Evolutionary conservation across 2,797 vertebrate species (phyloP), one percentile per base, ranked within the genome.

Genomic region (Vipera ursinii): DNA sequence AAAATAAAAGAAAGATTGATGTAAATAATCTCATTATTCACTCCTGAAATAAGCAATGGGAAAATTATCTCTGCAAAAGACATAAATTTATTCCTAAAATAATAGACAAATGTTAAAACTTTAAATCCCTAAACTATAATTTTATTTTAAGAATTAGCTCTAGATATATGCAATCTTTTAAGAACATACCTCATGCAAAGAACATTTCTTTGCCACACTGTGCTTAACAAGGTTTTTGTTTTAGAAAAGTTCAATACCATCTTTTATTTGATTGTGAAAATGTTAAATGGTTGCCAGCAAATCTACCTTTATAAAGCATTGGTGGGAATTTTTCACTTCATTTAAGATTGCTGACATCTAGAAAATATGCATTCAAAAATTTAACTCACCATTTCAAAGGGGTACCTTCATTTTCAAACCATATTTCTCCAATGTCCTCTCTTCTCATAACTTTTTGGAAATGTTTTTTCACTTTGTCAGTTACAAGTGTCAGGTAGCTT

Each of bases 391-490:
- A 99, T 98, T 99, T 99, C 92, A 99, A 98, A 2, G 99, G 98
- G 55, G 98, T 99, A 89, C 99, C 99, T 98, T 99, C 99, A 4
- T 99, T 99, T 97, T 99, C 99, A 93, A 99, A 99, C 99, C 99
- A 99, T 98, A 99, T 99, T 97, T 99, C 99, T 96, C 98, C 98
- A 94, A 98, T 98, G 51, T 99, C 99, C 91, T 99, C 99, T 85
- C 98, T 97, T 96, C 97, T 98, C 98, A 99, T 98, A 94, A 98
- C 99, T 97, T 99, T 99, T 95, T 98, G 98, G 97, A 99, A 99
- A 96, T 99, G 99, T 94, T 99, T 99, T 97, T 99, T 99, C 96
- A 99, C 99, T 97, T 99, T 99, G 98, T 99, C 99, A 60, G 99
- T 99, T 88, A 99, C 99, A 96, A 99, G 96, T 2, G 98, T 99